Base-by-base conservation (phyloP, 2,113 vertebrate species). In the Takifugu bimaculatus region DNA sequence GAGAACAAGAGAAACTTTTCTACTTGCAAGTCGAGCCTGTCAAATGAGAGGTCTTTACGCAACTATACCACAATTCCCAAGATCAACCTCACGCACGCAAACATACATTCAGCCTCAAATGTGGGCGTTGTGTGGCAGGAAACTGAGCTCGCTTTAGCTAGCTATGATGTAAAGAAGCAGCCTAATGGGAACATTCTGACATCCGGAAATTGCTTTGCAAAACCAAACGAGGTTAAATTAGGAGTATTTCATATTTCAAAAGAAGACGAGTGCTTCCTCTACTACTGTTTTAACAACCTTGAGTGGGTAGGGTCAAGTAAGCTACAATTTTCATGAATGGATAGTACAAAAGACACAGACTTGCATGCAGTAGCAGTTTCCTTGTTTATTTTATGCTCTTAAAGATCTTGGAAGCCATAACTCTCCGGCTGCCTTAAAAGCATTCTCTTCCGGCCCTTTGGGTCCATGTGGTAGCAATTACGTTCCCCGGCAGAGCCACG, bases 391-490 rank as follows among this genome's bases (percentile, higher is more conserved):
- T 86, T 88, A 92, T 92, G 93, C 87, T 88, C 91, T 93, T 85
- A 92, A 92, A 93, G 93, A 95, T 94, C 91, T 93, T 88, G 85
- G 88, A 93, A 90, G 90, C 87, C 89, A 91, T 94, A 94, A 93
- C 93, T 93, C 92, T 92, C 86, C 79, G 89, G 92, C 91, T 90
- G 94, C 89, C 91, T 92, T 87, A 81, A 92, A 92, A 94, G 89
- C 77, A 79, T 92, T 93, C 90, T 90, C 91, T 92, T 88, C 84
- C 77, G 78, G 85, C 74, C 75, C 76, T 80, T 71, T 77, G 71
- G 68, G 68, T 85, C 87, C 94, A 96, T 96, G 93, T 97, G 95
- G 89, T 91, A 92, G 91, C 90, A 92, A 95, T 97, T 96, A 96
- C 65, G 88, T 71, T 85, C 77, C 85, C 42, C 55, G 67, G 60